Base-by-base conservation (phyloP, 1,140 invertebrate species). In the Hylaeus volcanicus region DNA sequence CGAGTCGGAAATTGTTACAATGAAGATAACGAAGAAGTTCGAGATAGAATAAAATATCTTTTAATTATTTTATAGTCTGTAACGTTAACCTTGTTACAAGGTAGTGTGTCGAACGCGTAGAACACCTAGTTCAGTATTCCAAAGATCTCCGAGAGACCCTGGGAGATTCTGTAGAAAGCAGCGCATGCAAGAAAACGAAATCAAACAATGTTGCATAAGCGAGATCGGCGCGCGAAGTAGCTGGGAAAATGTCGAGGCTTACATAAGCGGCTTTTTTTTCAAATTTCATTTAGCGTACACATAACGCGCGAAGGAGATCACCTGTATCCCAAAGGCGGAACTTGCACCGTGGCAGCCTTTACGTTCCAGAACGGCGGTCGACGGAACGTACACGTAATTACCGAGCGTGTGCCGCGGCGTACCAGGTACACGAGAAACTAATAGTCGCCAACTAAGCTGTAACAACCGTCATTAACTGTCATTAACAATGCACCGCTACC, bases 401-500 rank as follows among this genome's bases (percentile, higher is more conserved):
- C 74, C 53, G 51, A 86, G 82, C 79, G 85, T 91, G 88, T 90
- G 90, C 89, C 87, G 85, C 82, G 87, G 86, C 64, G 79, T 90
- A 83, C 89, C 88, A 89, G 89, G 88, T 89, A 91, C 89, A 87
- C 79, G 73, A 85, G 85, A 83, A 89, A 88, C 90, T 89, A 90
- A 91, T 89, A 88, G 88, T 91, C 86, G 81, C 85, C 88, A 83
- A 87, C 83, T 79, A 55, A 81, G 80, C 81, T 82, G 84, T 89
- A 91, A 91, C 90, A 89, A 87, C 89, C 90, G 90, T 93, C 90
- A 93, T 92, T 91, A 91, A 90, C 89, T 86, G 88, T 92, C 90
- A 89, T 92, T 92, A 92, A 90, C 90, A 90, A 92, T 89, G 88
- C 89, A 87, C 89, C 86, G 90, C 88, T 92, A 90, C 89, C 88